Evolutionary conservation across 2,888 invertebrate species (phyloP), one percentile per base, ranked within the genome.

Genomic region (Camptogramma bilineatum): DNA sequence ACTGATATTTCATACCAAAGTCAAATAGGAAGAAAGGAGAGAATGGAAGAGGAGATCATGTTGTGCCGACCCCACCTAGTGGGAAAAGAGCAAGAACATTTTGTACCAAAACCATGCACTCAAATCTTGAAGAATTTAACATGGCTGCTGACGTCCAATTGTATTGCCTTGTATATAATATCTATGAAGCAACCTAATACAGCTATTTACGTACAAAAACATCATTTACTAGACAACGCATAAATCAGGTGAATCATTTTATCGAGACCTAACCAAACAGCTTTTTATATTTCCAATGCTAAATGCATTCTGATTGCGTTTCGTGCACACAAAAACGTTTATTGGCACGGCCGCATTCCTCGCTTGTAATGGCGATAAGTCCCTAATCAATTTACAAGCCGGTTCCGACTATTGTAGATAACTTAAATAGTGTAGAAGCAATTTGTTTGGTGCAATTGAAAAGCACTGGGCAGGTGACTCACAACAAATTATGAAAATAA

Each of bases 371-470:
- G 66, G 72, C 71, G 76, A 80, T 80, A 84, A 83, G 78, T 73
- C 77, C 69, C 75, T 83, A 85, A 85, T 86, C 85, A 84, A 85
- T 85, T 84, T 79, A 77, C 79, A 72, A 81, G 24, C 52, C 16
- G 51, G 58, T 42, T 31, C 19, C 4, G 16, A 51, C 51, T 52
- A 50, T 66, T 63, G 59, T 63, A 59, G 50, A 62, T 63, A 42
- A 66, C 59, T 53, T 66, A 56, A 66, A 66, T 56, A 55, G 52
- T 52, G 7, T 62, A 48, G 28, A 57, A 53, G 21, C 51, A 16
- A 57, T 62, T 8, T 56, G 31, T 1, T 28, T 57, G 62, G 62
- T 31, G n/a, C 18, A 24, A 52, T 21, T 53, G n/a, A 52, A 16
- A 28, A 39, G 39, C 51, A 9, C 34, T 34, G 1, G 3, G 34